phyloP scores from a whole-genome alignment of 2,797 vertebrate genomes.

The Tokudaia muenninki region DNA sequence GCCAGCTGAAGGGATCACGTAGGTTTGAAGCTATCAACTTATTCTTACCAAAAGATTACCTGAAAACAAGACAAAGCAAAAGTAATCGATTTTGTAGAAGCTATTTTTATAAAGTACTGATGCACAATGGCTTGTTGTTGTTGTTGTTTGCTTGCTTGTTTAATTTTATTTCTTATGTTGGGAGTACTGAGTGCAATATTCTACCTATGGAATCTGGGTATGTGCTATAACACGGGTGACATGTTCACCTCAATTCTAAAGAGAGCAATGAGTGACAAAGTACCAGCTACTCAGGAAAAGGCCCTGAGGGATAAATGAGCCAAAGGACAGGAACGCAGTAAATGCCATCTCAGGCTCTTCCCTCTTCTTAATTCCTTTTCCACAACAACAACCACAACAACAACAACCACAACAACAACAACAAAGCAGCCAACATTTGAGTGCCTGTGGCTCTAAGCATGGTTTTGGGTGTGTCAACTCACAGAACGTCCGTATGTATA shows the following conservation, averaged over 20 bases:
- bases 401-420: neutral
- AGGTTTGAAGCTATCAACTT: neutral
- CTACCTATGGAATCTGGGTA: neutral
- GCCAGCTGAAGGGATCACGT: neutral
- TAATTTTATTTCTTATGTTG: neutral
- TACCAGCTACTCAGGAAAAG: neutral
- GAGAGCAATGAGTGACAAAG: neutral
- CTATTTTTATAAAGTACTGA: neutral
- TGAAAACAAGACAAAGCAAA: neutral
- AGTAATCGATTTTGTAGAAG: slow-evolving; percentile 9
- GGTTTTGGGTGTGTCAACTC: neutral
- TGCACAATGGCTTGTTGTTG: neutral
- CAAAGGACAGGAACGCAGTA: slow-evolving; percentile 17
- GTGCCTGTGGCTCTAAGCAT: neutral
- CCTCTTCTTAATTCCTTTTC: neutral
- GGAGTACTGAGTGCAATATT: neutral
- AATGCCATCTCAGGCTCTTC: neutral
- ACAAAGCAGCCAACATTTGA: neutral
- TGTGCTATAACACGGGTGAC: neutral
- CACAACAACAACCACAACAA: neutral
- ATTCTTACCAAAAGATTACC: neutral
- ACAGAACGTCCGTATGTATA: neutral
- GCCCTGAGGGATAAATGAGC: neutral
- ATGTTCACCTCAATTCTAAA: neutral
- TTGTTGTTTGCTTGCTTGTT: neutral